Evolutionary conservation across 2,797 vertebrate genomes (phyloP).

Genomic region (Synaphobranchus kaupii): DNA sequence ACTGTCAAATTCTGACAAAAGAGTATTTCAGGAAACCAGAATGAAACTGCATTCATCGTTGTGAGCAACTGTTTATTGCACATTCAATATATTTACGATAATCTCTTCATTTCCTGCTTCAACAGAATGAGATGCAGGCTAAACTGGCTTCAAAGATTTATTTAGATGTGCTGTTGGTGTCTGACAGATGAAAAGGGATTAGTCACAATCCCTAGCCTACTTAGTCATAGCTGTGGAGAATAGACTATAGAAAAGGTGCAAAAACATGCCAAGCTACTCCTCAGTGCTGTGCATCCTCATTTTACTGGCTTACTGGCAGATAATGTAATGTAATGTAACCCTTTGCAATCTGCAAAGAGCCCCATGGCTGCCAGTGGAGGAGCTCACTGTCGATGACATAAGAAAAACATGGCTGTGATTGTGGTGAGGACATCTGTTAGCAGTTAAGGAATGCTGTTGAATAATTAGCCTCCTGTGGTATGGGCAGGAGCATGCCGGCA

Average conservation of each 20-base stretch:
- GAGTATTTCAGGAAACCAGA: constrained; percentile 19
- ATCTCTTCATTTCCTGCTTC: not conserved
- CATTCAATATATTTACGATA: constrained; percentile 6
- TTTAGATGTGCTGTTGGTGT: not conserved
- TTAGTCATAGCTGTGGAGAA: constrained; percentile 11
- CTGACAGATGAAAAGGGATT: constrained; percentile 4
- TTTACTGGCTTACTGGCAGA: constrained; percentile 2
- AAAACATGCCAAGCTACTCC: not conserved
- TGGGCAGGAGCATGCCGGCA: not conserved
- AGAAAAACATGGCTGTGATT: constrained; percentile 49
- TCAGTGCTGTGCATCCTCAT: not conserved
- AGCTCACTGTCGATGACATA: constrained; percentile 36
- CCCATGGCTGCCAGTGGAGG: constrained; percentile 1
- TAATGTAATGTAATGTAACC: not conserved
- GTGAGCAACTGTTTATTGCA: not conserved
- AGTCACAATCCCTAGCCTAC: constrained; percentile 8
- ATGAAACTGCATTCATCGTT: constrained; percentile 3
- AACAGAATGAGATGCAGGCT: not conserved
- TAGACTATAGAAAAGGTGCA: not conserved
- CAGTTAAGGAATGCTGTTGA: constrained; percentile 35
- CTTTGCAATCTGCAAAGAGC: constrained; percentile 15
- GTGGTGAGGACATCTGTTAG: constrained; percentile 35
- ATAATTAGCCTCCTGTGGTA: constrained; percentile 31
- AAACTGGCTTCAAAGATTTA: constrained; percentile 8
- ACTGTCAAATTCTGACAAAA: constrained; percentile 1